Percentiles rank a stretch among this genome's conserved stretches.
Evolutionary conservation across 2,888 invertebrate genomes (phyloP).

Genomic region (Nasonovia ribisnigri): DNA sequence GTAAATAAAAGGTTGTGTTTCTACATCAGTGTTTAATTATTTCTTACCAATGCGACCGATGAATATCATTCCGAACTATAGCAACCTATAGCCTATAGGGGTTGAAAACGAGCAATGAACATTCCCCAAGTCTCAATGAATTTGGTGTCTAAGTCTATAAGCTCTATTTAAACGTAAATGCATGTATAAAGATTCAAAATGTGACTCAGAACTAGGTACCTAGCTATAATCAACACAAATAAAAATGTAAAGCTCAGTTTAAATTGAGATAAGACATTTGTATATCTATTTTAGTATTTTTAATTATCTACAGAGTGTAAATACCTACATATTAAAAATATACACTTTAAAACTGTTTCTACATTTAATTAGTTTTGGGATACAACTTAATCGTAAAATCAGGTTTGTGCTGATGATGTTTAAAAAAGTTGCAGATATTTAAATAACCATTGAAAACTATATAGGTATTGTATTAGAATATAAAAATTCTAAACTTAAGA

Average conservation of each 20-base stretch:
- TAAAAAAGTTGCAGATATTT: not conserved
- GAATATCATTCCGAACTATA: no score
- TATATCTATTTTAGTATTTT: constrained; percentile 16
- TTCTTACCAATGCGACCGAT: no score
- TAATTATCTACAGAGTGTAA: not conserved
- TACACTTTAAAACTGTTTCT: not conserved
- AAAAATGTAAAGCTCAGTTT: not conserved
- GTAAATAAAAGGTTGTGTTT: no score
- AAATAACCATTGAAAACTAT: not conserved
- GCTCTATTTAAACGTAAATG: not conserved
- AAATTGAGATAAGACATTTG: not conserved
- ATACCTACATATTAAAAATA: not conserved
- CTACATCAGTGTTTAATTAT: no score
- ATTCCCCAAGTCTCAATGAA: not conserved
- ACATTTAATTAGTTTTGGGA: not conserved
- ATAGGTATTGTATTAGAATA: not conserved
- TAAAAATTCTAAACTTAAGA: not conserved
- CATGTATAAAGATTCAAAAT: not conserved
- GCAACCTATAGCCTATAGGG: not conserved
- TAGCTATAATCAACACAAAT: not conserved
- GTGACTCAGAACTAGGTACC: not conserved
- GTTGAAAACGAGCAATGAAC: not conserved
- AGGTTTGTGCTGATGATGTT: not conserved
- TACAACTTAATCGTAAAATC: not conserved
- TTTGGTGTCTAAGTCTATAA: no score